Base-by-base conservation (phyloP, 2,888 invertebrate species). In the Oscheius sp. region DNA sequence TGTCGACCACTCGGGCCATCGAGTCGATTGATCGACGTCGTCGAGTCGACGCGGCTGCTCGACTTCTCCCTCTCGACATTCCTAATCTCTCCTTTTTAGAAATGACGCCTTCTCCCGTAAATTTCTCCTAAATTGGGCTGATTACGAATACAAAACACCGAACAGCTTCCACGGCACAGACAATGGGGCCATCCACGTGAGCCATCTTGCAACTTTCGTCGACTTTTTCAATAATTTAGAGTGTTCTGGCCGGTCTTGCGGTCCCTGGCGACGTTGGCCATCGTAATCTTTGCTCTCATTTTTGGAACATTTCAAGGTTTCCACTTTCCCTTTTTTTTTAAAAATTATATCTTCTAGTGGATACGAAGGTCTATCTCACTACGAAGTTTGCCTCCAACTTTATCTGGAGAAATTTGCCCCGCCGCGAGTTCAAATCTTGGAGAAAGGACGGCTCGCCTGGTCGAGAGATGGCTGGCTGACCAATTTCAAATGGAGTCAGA, bases 391-490 rank as follows among this genome's bases (percentile, higher is more conserved):
- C 56, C 73, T 76, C 0, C 80, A 82, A 41, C 41, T 69, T 9
- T 59, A 87, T 18, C 66, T 86, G 7, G 77, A 77, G 35, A 52
- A 58, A 21, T 43, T 58, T 16, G 59, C 53, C 16, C 66, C 75
- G 6, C 41, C 59, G 7, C 35, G 75, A 41, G 70, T 81, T 2
- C 55, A 49, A 25, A 78, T 79, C 43, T 43, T 81, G n/a, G 52
- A 58, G 21, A 81, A 81, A 74, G 80, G 80, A 18, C 61, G 77
- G 53, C 63, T 58, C 46, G 35, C 76, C 0, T 83, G 83, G 83
- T 73, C 77, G 13, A 55, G 83, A 23, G 83, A 83, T 64, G 83
- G 83, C 12, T 83, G 83, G 83, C 73, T 83, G 2, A 78, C 83
- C 2, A 68, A 76, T 25, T 76, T 75, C 1, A 41, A 71, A 1